These are phyloP conservation scores for Barypeithes pellucidus DNA, from an alignment of 2,888 invertebrate species.

Conservation along the genomic window DNA sequence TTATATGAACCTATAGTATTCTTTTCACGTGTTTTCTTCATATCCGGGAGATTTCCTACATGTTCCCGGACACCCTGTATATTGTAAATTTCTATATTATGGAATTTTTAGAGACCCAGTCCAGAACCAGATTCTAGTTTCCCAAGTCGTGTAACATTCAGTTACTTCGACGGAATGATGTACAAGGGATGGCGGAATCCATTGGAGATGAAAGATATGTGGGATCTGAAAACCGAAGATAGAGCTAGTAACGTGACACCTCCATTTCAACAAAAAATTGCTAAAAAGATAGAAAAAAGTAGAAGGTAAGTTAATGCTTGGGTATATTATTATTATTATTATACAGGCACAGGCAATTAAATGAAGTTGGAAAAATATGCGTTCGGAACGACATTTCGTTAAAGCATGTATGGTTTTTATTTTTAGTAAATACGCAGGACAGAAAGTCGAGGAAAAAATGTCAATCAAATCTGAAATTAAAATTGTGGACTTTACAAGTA, in stretches of 20 bases:
- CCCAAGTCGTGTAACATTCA: conserved; percentile 53
- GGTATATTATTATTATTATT: too few species aligned
- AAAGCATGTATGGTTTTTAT: not conserved
- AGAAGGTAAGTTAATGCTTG: conserved; percentile 4
- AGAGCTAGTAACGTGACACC: conserved; percentile 83
- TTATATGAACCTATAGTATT: too few species aligned
- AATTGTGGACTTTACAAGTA: too few species aligned
- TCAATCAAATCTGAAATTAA: conserved; percentile 74
- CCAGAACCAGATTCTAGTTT: conserved; percentile 58
- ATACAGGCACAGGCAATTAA: too few species aligned
- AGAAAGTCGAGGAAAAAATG: conserved; percentile 75
- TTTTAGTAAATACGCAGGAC: conserved; percentile 39
- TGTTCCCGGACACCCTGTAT: too few species aligned
- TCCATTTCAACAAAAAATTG: conserved; percentile 78
- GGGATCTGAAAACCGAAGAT: conserved; percentile 75
- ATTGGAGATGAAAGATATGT: conserved; percentile 72
- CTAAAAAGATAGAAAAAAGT: not conserved
- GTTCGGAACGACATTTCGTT: too few species aligned
- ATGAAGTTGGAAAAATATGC: too few species aligned
- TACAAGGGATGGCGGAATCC: conserved; percentile 72
- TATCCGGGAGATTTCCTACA: too few species aligned
- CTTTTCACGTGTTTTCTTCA: too few species aligned
- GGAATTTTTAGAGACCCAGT: conserved; percentile 47
- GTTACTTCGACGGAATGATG: conserved; percentile 72
- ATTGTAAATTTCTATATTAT: not conserved